Percentiles rank a stretch among this genome's conserved stretches.
phyloP scores from a whole-genome alignment of 1,140 invertebrate genomes.

The Calephelis nemesis region DNA sequence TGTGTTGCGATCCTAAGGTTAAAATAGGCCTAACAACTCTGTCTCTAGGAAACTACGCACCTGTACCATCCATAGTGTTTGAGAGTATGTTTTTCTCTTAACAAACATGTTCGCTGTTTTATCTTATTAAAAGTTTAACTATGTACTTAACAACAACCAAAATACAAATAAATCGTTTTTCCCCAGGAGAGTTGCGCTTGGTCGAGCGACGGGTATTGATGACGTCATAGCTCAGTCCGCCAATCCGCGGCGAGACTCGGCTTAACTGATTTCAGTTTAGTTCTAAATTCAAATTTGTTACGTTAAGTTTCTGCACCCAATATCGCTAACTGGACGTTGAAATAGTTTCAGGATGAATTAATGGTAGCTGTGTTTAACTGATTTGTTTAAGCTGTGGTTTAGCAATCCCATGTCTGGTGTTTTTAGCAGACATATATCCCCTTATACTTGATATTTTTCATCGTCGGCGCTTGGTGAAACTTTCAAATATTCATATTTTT shows the following conservation, averaged over 20 bases:
- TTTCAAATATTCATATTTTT: no score
- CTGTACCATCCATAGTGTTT: no score
- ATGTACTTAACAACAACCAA: slow-evolving; percentile 6
- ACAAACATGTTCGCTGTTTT: neutral
- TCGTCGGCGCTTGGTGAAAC: no score
- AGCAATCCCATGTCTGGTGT: no score
- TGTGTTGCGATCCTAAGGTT: no score
- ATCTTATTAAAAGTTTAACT: neutral
- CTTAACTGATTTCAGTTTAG: slow-evolving; percentile 57
- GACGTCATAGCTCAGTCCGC: slow-evolving; percentile 56
- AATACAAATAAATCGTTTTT: slow-evolving; percentile 23
- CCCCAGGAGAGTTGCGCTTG: slow-evolving; percentile 41
- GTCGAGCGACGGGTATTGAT: slow-evolving; percentile 51
- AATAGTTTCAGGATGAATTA: slow-evolving; percentile 22
- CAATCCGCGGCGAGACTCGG: slow-evolving; percentile 45
- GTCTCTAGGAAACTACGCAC: no score
- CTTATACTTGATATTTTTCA: no score
- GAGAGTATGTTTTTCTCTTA: no score
- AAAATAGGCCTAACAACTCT: no score
- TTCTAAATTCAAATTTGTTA: slow-evolving; percentile 53
- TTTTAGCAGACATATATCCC: no score
- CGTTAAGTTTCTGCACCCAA: slow-evolving; percentile 22
- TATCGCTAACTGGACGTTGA: slow-evolving; percentile 16
- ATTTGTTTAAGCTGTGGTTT: neutral
- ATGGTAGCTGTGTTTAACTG: neutral